These are phyloP conservation scores for Antennarius maculatus DNA, from an alignment of 2,797 vertebrate species.

Conservation along the genomic window DNA sequence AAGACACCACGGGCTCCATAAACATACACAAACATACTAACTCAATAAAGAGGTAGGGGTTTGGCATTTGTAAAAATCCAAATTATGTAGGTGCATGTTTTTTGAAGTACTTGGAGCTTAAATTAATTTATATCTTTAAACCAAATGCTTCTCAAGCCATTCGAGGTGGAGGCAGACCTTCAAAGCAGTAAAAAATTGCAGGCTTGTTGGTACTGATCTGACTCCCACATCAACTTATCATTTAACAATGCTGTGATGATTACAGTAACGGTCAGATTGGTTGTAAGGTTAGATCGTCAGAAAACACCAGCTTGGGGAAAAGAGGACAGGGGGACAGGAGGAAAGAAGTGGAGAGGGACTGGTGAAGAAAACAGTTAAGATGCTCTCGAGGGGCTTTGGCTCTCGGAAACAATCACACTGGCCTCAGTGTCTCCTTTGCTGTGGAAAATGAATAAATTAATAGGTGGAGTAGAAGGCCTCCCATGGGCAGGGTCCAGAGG, in stretches of 20 bases:
- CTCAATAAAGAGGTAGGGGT: too few relatives aligned
- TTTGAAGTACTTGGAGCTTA: not conserved
- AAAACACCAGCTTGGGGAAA: constrained; percentile 13
- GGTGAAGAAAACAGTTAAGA: constrained; percentile 63
- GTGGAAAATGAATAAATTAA: constrained; percentile 81
- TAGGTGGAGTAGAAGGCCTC: constrained; percentile 67
- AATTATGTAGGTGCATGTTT: not conserved
- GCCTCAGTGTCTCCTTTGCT: constrained; percentile 68
- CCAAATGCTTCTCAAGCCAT: constrained; percentile 1
- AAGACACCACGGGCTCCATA: too few relatives aligned
- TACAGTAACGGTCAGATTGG: constrained; percentile 11
- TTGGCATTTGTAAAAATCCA: too few relatives aligned
- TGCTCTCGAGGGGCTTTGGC: constrained; percentile 48
- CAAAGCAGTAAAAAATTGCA: too few relatives aligned
- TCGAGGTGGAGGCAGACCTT: not conserved
- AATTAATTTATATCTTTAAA: not conserved
- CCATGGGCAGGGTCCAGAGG: constrained; percentile 65
- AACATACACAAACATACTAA: too few relatives aligned
- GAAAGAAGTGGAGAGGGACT: constrained; percentile 34
- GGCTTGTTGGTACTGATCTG: not conserved
- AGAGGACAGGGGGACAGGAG: constrained; percentile 30
- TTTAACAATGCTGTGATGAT: constrained; percentile 40
- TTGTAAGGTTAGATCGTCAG: constrained; percentile 22
- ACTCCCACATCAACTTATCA: constrained; percentile 22
- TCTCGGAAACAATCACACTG: constrained; percentile 75